Conservation (phyloP, 2,888 invertebrate species). For the Drosophila pegasa region DNA sequence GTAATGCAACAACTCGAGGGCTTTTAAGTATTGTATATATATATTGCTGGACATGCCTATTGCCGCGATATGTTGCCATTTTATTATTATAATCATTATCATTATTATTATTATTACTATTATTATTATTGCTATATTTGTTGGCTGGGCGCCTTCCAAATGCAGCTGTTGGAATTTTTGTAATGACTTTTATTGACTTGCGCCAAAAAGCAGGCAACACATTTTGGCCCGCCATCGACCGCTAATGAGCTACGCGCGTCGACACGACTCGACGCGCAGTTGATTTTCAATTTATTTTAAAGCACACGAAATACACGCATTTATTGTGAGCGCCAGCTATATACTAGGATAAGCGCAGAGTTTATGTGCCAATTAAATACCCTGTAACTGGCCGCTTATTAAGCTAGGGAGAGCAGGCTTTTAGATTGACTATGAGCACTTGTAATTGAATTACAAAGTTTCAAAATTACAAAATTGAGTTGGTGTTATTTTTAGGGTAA, state of each 20-base stretch:
- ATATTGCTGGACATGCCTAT: constrained; percentile 1
- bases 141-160: constrained; percentile 12
- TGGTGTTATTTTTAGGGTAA: no score
- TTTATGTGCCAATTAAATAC: constrained; percentile 27
- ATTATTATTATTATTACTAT: constrained; percentile 8
- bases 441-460: no score
- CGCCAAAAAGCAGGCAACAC: constrained; percentile 58
- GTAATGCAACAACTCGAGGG: neutral
- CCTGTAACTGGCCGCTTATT: neutral
- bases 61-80: constrained; percentile 24
- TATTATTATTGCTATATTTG: constrained; percentile 6
- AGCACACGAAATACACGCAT: constrained; percentile 39
- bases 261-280: constrained; percentile 32
- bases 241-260: constrained; percentile 63
- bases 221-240: constrained; percentile 36
- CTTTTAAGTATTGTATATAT: constrained; percentile 2
- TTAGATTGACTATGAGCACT: neutral
- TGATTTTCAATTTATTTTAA: constrained; percentile 75
- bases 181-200: constrained; percentile 58
- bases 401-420: neutral
- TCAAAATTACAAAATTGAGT: no score
- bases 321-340: constrained; percentile 43
- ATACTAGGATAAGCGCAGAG: constrained; percentile 35
- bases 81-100: constrained; percentile 16
- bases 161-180: constrained; percentile 44